Conservation (phyloP, 2,797 vertebrate genomes). For the Siniperca undulata region DNA sequence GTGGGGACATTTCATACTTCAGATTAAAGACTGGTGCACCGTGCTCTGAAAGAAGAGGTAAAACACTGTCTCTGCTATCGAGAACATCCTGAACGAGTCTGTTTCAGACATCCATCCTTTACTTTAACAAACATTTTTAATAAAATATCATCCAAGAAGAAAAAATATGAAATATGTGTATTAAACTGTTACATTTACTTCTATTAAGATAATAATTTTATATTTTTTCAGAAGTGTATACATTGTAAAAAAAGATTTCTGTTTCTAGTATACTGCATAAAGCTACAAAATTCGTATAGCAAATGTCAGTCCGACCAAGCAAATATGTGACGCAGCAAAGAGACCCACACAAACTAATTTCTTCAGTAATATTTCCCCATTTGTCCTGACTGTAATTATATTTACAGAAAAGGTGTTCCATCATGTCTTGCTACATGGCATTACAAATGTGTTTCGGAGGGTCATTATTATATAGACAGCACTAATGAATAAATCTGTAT, state of each 20-base stretch:
- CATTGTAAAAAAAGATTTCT: neutral
- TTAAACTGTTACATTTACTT: neutral
- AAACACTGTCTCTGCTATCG: slow-evolving; percentile 38
- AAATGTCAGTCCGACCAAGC: neutral
- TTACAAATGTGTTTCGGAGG: slow-evolving; percentile 43
- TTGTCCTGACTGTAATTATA: slow-evolving; percentile 41
- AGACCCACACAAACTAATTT: neutral
- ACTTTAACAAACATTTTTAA: neutral
- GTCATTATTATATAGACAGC: slow-evolving; percentile 34
- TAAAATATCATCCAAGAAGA: neutral
- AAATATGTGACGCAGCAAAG: neutral
- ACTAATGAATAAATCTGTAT: slow-evolving; percentile 34
- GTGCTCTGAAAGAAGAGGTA: slow-evolving; percentile 49
- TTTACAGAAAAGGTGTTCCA: slow-evolving; percentile 40
- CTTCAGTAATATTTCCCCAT: slow-evolving; percentile 19
- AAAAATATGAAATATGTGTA: neutral
- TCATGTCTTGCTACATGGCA: slow-evolving; percentile 34
- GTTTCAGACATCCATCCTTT: neutral
- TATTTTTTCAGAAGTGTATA: neutral
- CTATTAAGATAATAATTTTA: neutral
- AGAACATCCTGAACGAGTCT: slow-evolving; percentile 29
- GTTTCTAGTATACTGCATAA: neutral
- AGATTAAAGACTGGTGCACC: slow-evolving; percentile 63
- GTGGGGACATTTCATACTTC: slow-evolving; percentile 71
- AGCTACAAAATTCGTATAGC: neutral